phyloP scores from a whole-genome alignment of 1,140 invertebrate species.

The Euwallacea similis region DNA sequence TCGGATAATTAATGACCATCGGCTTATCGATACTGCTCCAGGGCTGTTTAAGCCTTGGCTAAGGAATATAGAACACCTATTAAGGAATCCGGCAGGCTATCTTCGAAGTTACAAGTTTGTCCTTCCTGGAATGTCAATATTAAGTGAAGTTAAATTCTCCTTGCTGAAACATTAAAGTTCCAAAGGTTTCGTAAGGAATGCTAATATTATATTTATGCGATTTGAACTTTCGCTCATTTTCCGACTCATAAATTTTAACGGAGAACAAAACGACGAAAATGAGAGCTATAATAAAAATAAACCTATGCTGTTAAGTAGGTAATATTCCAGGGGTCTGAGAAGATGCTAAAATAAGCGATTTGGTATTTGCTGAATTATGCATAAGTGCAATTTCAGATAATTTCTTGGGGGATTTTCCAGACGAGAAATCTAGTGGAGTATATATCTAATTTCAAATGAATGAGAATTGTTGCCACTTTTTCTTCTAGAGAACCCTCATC shows the following conservation, averaged over 20 bases:
- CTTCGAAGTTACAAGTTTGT: no score
- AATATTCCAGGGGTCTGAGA: conserved; percentile 16
- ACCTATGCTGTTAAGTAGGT: conserved; percentile 29
- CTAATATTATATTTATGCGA: conserved; percentile 1
- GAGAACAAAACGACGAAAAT: conserved; percentile 7
- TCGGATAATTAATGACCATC: conserved; percentile 13
- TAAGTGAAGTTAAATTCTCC: no score
- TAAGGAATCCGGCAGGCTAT: no score
- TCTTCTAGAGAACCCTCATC: no score
- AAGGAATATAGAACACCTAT: background rate
- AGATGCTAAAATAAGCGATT: conserved; percentile 31
- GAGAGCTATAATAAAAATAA: conserved; percentile 26
- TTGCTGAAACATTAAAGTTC: no score
- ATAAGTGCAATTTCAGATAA: background rate
- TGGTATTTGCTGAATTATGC: conserved; percentile 36
- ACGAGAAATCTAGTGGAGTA: no score
- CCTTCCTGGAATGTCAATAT: no score
- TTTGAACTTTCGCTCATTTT: background rate
- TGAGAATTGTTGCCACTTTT: no score
- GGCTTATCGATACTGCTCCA: conserved; percentile 5
- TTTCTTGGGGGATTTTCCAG: no score
- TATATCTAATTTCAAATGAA: no score
- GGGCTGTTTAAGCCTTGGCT: background rate
- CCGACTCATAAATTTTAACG: conserved; percentile 12
- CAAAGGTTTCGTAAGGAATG: background rate